Percentiles rank a stretch among this genome's conserved stretches.
These are phyloP conservation scores for Balearica regulorum DNA, from an alignment of 2,797 vertebrate species.

Conservation along the genomic window DNA sequence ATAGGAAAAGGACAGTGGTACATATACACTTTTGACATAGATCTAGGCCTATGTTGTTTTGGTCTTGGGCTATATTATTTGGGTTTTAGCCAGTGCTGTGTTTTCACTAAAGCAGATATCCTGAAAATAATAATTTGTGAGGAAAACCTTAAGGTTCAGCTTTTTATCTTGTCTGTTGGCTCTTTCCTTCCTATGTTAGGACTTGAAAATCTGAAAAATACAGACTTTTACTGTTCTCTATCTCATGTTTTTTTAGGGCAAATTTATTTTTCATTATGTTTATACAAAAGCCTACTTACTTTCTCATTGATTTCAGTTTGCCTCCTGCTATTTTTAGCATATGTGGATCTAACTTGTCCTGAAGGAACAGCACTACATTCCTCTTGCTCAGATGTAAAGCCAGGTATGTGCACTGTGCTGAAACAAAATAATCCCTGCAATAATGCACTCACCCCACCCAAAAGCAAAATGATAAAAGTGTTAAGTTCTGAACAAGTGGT, in stretches of 20 bases:
- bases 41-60: background rate
- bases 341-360: background rate
- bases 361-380: background rate
- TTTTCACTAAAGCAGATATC: background rate
- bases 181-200: background rate
- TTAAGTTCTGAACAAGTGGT: background rate
- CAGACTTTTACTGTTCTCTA: background rate
- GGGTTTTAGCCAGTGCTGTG: background rate
- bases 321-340: background rate
- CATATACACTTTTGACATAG: background rate
- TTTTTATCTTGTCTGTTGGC: background rate
- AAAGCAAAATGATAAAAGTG: background rate
- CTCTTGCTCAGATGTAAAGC: background rate
- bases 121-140: background rate
- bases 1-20: background rate
- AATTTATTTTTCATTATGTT: background rate
- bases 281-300: background rate
- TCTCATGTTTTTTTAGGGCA: background rate
- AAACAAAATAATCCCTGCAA: background rate
- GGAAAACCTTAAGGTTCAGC: background rate
- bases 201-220: background rate
- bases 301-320: background rate
- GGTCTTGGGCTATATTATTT: background rate
- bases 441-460: background rate
- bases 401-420: background rate